phyloP scores from a whole-genome alignment of 2,888 invertebrate genomes.

The Amphimallon solstitiale region DNA sequence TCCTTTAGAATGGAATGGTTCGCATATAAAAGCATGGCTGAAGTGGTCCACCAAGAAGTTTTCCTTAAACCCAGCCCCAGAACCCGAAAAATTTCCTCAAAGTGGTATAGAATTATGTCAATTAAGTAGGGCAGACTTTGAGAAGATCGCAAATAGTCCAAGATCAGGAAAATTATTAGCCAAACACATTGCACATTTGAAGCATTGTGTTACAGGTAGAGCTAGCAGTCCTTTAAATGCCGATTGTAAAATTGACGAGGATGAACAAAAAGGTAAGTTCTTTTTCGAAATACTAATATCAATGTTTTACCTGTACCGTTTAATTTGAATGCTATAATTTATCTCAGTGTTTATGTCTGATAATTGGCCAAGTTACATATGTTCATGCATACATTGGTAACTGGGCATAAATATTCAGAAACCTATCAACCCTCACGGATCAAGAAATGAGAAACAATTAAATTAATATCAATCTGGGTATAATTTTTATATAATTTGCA shows the following conservation, averaged over 20 bases:
- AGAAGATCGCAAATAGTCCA: constrained; percentile 65
- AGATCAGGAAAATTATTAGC: constrained; percentile 68
- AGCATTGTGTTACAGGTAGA: constrained; percentile 70
- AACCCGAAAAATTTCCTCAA: constrained; percentile 66
- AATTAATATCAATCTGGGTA: no score
- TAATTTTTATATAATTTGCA: no score
- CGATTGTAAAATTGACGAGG: constrained; percentile 61
- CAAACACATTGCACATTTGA: constrained; percentile 70
- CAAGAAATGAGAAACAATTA: no score
- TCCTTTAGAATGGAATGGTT: constrained; percentile 71
- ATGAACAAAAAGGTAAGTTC: constrained; percentile 50
- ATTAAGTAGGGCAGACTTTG: constrained; percentile 72
- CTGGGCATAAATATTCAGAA: no score
- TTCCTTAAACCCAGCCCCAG: constrained; percentile 67
- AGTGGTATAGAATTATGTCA: constrained; percentile 69
- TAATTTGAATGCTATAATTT: no score
- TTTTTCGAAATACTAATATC: not conserved
- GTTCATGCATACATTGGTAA: no score
- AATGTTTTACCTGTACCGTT: no score
- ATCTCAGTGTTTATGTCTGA: no score
- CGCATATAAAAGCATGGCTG: constrained; percentile 71
- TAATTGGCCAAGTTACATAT: no score
- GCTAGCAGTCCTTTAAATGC: constrained; percentile 69
- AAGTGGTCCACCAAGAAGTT: constrained; percentile 71
- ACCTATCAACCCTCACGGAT: no score